phyloP scores from a whole-genome alignment of 2,113 vertebrate species.

The Ctenomys sociabilis region DNA sequence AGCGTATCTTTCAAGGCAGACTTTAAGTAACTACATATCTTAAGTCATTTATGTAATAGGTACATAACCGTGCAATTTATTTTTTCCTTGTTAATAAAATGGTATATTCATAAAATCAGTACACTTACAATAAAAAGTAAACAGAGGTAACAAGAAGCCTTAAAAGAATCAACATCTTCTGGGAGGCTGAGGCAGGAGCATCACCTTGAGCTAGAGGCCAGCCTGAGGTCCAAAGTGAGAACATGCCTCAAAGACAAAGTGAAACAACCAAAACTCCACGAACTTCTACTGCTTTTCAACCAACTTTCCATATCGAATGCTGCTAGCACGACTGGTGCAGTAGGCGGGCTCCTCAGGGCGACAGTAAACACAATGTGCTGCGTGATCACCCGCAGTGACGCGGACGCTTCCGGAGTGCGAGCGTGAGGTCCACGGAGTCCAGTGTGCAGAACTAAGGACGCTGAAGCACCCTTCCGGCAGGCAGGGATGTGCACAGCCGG shows the following conservation, averaged over 20 bases:
- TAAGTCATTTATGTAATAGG: not conserved
- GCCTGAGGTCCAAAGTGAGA: not conserved
- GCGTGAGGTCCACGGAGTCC: not conserved
- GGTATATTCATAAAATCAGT: conserved; percentile 25
- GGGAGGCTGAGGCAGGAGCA: not conserved
- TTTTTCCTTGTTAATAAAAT: conserved; percentile 54
- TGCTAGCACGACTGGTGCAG: not conserved
- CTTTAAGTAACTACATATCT: conserved; percentile 44
- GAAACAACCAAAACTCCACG: not conserved
- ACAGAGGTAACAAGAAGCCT: conserved; percentile 53
- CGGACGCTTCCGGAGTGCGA: conserved; percentile 38
- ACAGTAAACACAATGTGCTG: not conserved
- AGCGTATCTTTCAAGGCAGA: not conserved
- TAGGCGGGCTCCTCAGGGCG: not conserved
- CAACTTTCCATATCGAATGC: not conserved
- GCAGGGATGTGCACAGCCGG: not conserved
- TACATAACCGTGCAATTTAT: not conserved
- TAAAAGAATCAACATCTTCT: conserved; percentile 14
- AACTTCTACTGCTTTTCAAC: conserved; percentile 51
- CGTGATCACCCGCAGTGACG: conserved; percentile 56
- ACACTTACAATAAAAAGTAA: conserved; percentile 66
- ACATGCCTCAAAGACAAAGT: not conserved
- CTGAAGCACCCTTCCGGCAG: not conserved
- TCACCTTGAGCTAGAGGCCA: not conserved
- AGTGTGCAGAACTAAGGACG: not conserved